These are phyloP conservation scores for Sebastes matsubarae DNA, from an alignment of 2,797 vertebrate genomes.

Conservation along the genomic window DNA sequence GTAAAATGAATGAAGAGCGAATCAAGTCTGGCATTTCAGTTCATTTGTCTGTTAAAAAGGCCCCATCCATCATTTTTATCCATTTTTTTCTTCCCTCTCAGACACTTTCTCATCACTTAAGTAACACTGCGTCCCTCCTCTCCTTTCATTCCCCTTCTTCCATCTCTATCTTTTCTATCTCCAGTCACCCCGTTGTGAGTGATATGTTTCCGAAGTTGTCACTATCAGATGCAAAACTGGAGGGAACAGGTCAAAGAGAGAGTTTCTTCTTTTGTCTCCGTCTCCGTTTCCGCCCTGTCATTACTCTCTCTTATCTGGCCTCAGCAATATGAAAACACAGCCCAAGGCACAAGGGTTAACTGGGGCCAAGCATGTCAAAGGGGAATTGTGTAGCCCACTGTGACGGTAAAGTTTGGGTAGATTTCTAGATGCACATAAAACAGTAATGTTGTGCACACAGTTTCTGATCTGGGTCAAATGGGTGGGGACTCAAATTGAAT, in stretches of 20 bases:
- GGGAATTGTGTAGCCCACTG: not conserved
- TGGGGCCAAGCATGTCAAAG: slow-evolving; percentile 44
- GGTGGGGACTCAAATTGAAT: not conserved
- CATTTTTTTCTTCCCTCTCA: not conserved
- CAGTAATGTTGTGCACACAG: not conserved
- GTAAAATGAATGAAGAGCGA: not conserved
- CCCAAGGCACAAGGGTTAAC: slow-evolving; percentile 53
- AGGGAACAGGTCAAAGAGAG: slow-evolving; percentile 55
- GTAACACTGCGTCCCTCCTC: not conserved
- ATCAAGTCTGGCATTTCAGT: not conserved
- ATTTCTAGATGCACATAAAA: slow-evolving; percentile 28
- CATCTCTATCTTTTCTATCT: slow-evolving; percentile 42
- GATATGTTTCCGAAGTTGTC: slow-evolving; percentile 54
- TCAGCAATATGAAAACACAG: slow-evolving; percentile 54
- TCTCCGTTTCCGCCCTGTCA: slow-evolving; percentile 27
- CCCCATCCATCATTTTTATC: not conserved
- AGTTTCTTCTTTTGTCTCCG: slow-evolving; percentile 39
- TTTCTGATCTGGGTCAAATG: slow-evolving; percentile 21
- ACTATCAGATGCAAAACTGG: slow-evolving; percentile 57
- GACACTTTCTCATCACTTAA: not conserved
- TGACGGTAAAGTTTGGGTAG: not conserved
- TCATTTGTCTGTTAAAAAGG: not conserved
- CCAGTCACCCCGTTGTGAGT: slow-evolving; percentile 30
- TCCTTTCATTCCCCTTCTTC: slow-evolving; percentile 11
- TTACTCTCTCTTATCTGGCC: slow-evolving; percentile 50